Base-by-base conservation (phyloP, 2,797 vertebrate genomes). In the Okamejei kenojei region DNA sequence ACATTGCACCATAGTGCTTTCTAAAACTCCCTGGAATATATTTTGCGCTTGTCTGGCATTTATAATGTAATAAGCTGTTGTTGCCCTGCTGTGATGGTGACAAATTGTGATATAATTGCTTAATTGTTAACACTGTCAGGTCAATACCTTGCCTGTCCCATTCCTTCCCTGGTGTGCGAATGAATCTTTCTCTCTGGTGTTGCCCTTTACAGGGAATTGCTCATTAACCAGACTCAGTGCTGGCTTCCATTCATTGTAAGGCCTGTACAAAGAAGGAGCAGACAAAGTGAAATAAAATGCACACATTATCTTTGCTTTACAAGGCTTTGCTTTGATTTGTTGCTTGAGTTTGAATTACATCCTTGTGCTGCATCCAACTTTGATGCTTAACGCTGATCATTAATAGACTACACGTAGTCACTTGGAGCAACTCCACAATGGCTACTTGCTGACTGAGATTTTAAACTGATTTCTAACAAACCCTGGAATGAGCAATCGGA, bases 291-390 rank as follows among this genome's bases (percentile, higher is more conserved):
- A 86, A 86, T 1, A 29, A 65, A 86, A 29, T 29, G 1, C 54
- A 84, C 80, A 82, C 82, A 86, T 65, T 86, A 29, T 63, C 15
- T 65, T 29, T 58, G 82, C 82, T 86, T 58, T 58, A 61, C 82
- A 84, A 84, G 82, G 54, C 82, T 58, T 29, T n/a, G 29, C 82
- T 84, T 61, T 84, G 58, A 84, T 84, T 63, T 26, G 11, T 32
- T 7, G 7, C n/a, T 7, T 86, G 15, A 7, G 63, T 2, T 86
- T 86, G 26, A 86, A 86, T 32, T 7, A 13, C 29, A 32, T 63
- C 82, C 58, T 86, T 86, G 82, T 86, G 61, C 61, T 61, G 17
- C 7, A 13, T n/a, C 61, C 61, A 32, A 32, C 58, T 19, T 7
- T 32, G n/a, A n/a, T n/a, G n/a, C 61, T 86, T 86, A 65, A 86